Percentiles rank a stretch among this genome's conserved stretches.
Evolutionary conservation across 64 coral and sea anemone species (phyloP).

Genomic region (Montipora sp.): DNA sequence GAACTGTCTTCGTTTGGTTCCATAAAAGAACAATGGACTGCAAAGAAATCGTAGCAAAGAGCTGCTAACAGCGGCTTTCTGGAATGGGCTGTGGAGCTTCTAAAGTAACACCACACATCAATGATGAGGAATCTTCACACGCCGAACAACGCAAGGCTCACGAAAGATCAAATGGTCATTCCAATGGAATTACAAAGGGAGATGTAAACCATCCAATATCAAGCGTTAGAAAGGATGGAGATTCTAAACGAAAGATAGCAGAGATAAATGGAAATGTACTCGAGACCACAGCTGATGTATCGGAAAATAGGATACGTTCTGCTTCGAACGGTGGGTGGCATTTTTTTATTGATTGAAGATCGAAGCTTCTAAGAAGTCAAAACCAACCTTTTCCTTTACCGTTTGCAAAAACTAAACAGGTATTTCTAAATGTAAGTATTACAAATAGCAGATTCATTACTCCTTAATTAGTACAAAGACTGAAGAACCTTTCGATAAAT

Average conservation of each 20-base stretch:
- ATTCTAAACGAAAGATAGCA: not conserved
- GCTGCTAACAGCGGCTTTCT: not conserved
- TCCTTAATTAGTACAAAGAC: no score
- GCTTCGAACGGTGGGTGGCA: not conserved
- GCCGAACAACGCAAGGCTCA: not conserved
- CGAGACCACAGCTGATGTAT: not conserved
- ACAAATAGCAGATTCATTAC: no score
- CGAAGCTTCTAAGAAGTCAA: no score
- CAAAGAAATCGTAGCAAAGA: not conserved
- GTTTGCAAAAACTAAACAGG: not conserved
- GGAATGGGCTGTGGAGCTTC: conserved; percentile 47
- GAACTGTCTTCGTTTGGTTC: not conserved
- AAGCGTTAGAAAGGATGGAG: not conserved
- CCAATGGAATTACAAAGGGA: not conserved
- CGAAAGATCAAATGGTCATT: conserved; percentile 22
- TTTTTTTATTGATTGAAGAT: not conserved
- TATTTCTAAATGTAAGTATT: no score
- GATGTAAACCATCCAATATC: not conserved
- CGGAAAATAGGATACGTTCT: not conserved
- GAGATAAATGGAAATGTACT: not conserved
- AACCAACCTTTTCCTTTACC: not conserved
- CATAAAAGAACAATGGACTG: conserved; percentile 4
- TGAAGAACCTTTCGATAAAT: no score
- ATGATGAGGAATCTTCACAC: not conserved
- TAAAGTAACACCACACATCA: conserved; percentile 19